Percentiles rank a stretch among this genome's conserved stretches.
Evolutionary conservation across 2,797 vertebrate genomes (phyloP).

Genomic region (Coilia nasus): DNA sequence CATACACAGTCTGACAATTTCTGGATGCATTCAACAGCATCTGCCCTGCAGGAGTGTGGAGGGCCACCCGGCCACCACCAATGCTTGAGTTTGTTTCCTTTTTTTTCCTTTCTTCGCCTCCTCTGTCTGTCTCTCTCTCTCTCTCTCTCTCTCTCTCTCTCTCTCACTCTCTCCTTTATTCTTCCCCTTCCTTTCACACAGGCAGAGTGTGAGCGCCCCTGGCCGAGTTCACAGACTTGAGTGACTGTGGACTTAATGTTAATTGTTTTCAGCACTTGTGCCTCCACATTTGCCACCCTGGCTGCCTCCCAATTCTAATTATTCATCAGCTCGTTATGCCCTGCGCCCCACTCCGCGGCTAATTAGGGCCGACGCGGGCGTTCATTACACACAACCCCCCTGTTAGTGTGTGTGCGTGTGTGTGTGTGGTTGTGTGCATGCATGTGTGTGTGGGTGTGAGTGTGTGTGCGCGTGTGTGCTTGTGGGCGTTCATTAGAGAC

Average conservation of each 20-base stretch:
- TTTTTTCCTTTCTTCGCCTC: constrained; percentile 62
- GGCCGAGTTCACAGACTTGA: constrained; percentile 86
- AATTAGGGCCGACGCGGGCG: constrained; percentile 78
- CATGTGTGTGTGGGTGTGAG: neutral
- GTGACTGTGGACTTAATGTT: constrained; percentile 92
- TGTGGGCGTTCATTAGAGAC: constrained; percentile 70
- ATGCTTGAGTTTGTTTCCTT: constrained; percentile 75
- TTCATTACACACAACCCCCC: constrained; percentile 74
- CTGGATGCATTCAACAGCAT: constrained; percentile 74
- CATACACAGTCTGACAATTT: constrained; percentile 59
- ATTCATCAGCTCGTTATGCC: constrained; percentile 83
- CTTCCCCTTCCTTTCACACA: constrained; percentile 78
- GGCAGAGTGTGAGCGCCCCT: constrained; percentile 82
- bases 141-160: too few relatives aligned
- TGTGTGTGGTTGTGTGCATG: neutral
- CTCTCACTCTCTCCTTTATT: neutral
- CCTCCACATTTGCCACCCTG: constrained; percentile 91
- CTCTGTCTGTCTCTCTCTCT: too few relatives aligned
- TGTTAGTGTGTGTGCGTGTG: neutral
- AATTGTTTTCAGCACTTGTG: constrained; percentile 94
- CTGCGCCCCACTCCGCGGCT: constrained; percentile 64
- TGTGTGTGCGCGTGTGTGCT: too few relatives aligned
- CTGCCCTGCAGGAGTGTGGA: constrained; percentile 61
- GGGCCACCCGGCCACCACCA: constrained; percentile 83
- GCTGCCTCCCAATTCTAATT: constrained; percentile 88